Conservation (phyloP, 2,113 vertebrate genomes). For the Ptyas mucosa region DNA sequence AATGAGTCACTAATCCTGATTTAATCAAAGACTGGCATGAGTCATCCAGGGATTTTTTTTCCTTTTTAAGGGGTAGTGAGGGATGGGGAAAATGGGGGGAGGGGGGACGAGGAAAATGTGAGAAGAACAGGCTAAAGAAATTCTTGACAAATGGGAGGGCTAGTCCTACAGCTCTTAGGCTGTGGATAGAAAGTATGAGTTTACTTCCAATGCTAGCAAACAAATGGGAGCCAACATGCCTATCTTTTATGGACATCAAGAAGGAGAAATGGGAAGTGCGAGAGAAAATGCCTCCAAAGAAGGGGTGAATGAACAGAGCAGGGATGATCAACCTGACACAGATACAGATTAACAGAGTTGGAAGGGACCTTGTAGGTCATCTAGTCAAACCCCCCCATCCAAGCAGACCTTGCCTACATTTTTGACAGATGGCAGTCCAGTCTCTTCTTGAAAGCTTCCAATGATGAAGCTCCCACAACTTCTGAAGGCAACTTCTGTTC, state of each 20-base stretch:
- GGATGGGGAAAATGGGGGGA: background rate
- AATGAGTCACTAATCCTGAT: background rate
- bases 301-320: background rate
- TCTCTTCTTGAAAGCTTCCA: no score
- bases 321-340: background rate
- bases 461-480: no score
- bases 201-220: background rate
- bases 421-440: no score
- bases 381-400: no score
- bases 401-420: no score
- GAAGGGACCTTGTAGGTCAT: no score
- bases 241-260: background rate
- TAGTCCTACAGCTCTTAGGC: background rate
- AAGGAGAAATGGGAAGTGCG: background rate
- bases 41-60: background rate
- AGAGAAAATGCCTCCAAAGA: background rate
- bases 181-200: background rate
- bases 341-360: no score
- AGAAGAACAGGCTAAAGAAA: background rate
- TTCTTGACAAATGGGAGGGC: background rate
- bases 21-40: background rate
- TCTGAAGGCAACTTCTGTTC: no score
- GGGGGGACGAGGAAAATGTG: background rate
- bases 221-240: background rate
- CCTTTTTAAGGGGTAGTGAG: background rate